These are phyloP conservation scores for Gracilinanus agilis DNA, from an alignment of 2,113 vertebrate genomes.

Conservation along the genomic window DNA sequence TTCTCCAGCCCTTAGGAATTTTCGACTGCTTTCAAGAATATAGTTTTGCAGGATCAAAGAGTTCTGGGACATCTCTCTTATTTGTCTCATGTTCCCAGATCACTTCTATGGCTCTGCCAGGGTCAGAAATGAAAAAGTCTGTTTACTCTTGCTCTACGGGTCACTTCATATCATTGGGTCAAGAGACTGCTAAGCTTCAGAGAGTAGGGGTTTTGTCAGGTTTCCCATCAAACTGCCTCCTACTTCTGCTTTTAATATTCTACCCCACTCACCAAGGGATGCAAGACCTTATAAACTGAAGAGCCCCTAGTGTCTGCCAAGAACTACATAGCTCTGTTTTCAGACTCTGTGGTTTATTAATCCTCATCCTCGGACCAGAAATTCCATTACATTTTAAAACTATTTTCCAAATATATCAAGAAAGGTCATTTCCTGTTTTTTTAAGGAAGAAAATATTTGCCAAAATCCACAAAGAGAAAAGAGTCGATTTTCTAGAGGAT, in stretches of 20 bases:
- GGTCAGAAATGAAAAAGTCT: not conserved
- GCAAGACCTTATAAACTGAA: conserved; percentile 13
- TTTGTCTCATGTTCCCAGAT: not conserved
- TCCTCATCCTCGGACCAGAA: not conserved
- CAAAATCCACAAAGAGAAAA: conserved; percentile 57
- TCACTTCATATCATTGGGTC: not conserved
- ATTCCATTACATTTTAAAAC: conserved; percentile 57
- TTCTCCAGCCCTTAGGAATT: not conserved
- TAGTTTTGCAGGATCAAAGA: not conserved
- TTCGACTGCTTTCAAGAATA: not conserved
- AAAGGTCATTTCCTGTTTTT: conserved; percentile 70
- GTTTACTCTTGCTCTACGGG: not conserved
- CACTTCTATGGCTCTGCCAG: not conserved
- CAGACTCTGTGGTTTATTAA: conserved; percentile 30
- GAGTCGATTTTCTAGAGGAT: conserved; percentile 27
- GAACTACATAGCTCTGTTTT: not conserved
- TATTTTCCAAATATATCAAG: conserved; percentile 67
- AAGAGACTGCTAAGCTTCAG: not conserved
- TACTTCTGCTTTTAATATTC: not conserved
- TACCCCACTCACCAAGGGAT: accelerated
- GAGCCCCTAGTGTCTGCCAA: conserved; percentile 49
- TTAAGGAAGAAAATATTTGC: conserved; percentile 60
- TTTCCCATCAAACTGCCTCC: not conserved
- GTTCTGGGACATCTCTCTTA: not conserved
- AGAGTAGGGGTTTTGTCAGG: not conserved